These are phyloP conservation scores for Prenolepis imparis DNA, from an alignment of 2,888 invertebrate species.

Conservation along the genomic window DNA sequence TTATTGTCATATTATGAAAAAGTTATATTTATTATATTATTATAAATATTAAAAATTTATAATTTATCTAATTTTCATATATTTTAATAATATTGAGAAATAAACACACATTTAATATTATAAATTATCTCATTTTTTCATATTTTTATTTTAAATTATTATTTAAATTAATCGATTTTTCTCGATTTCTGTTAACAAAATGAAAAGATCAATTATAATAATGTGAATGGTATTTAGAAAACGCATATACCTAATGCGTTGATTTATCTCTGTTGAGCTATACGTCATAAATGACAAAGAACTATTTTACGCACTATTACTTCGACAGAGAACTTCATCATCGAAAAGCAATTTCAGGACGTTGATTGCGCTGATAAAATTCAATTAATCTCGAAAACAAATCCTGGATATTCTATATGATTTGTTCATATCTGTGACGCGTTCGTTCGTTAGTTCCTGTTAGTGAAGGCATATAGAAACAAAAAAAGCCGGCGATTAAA, in stretches of 20 bases:
- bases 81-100: not conserved
- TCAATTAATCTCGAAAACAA: conserved; percentile 35
- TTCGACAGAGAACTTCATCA: not conserved
- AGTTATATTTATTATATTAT: not conserved
- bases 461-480: not conserved
- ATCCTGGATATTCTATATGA: not conserved
- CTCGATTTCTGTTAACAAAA: not conserved
- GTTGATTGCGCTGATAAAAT: conserved; percentile 7
- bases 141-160: not conserved
- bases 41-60: conserved; percentile 15
- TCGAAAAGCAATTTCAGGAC: not conserved
- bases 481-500: conserved; percentile 18
- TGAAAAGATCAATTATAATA: conserved; percentile 8
- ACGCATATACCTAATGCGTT: not conserved
- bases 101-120: not conserved
- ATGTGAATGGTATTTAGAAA: not conserved
- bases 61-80: not conserved
- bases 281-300: not conserved
- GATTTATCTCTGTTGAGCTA: not conserved
- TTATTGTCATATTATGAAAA: not conserved
- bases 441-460: not conserved
- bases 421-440: conserved; percentile 6
- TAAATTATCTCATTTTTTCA: not conserved
- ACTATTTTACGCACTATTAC: conserved; percentile 10
- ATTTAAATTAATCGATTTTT: not conserved